Evolutionary conservation across 2,797 vertebrate species (phyloP), one percentile per base, ranked within the genome.

Genomic region (Hydrocynus forskahlii): DNA sequence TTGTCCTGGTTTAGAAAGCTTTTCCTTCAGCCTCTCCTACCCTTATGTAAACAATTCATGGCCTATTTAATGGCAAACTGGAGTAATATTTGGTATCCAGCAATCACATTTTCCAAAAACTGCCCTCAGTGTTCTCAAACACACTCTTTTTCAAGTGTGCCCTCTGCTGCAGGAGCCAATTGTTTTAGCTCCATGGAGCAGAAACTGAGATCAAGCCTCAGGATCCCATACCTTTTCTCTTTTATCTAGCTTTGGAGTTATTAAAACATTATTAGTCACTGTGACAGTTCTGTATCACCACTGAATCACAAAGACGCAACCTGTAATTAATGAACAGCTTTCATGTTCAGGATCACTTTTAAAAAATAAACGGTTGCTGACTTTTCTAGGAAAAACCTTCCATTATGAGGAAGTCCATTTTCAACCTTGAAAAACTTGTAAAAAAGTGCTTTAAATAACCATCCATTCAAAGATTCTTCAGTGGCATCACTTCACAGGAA

Each of bases 1-100:
- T 75, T 82, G 80, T 82, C 76, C 77, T 77, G 66, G 50, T 81
- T 86, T 81, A 17, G 40, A 81, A 82, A 72, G 40, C 25, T 25
- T 75, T 59, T 68, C 74, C 69, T 76, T 16, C 16, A 80, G 82
- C 43, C 57, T 74, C 10, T 76, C 74, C 73, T 63, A 70, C 76
- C 35, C 72, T 80, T 71, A 74, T 73, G 25, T 76, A 83, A 82
- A 76, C 68, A 75, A 50, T 55, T 43, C 48, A 79, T 21, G 68
- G n/a, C 68, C 83, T 35, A 66, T 75, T 84, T 72, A 81, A 83
- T 60, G 2, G 10, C 57, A 66, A 62, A 50, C 38, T 72, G 2
- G 29, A 17, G n/a, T 38, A 38, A 50, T 73, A 67, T 73, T 77
- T n/a, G 14, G 43, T 17, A 71, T 55, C 16, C 14, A 77, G 55